phyloP scores from a whole-genome alignment of 30 jellyfish, hydroid and myxozoan genomes.

The Aurelia aurita complex sp. Pacific region DNA sequence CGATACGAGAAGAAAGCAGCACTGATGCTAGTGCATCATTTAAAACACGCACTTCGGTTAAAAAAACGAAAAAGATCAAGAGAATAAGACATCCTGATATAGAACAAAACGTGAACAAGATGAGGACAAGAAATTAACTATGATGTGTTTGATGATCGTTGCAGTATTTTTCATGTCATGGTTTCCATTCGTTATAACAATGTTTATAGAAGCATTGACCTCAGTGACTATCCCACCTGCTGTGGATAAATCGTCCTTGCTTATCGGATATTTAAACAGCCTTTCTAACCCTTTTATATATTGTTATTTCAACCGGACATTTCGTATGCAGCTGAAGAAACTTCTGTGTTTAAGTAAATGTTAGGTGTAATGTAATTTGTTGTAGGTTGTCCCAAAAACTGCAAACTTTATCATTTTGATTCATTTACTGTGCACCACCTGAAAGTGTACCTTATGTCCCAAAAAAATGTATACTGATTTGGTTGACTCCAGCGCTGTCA shows the following conservation, averaged over 20 bases:
- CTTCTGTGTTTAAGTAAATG: neutral
- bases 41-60: too few relatives aligned
- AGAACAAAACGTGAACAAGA: neutral
- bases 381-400: too few relatives aligned
- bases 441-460: too few relatives aligned
- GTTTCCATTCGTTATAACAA: slow-evolving; percentile 65
- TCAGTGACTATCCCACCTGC: neutral
- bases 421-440: too few relatives aligned
- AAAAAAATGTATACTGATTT: too few relatives aligned
- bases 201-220: slow-evolving; percentile 21
- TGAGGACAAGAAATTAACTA: slow-evolving; percentile 31
- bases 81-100: neutral
- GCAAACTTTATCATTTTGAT: too few relatives aligned
- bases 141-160: slow-evolving; percentile 49
- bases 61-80: too few relatives aligned
- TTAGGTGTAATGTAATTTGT: too few relatives aligned
- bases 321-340: slow-evolving; percentile 21
- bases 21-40: too few relatives aligned
- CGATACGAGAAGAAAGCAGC: too few relatives aligned
- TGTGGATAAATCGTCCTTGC: slow-evolving; percentile 19
- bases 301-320: slow-evolving; percentile 20
- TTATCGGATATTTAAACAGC: slow-evolving; percentile 45
- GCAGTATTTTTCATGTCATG: slow-evolving; percentile 39
- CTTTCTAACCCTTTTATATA: slow-evolving; percentile 49
- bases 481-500: too few relatives aligned